Evolutionary conservation across 2,113 vertebrate species (phyloP).

Genomic region (Anarrhichthys ocellatus): DNA sequence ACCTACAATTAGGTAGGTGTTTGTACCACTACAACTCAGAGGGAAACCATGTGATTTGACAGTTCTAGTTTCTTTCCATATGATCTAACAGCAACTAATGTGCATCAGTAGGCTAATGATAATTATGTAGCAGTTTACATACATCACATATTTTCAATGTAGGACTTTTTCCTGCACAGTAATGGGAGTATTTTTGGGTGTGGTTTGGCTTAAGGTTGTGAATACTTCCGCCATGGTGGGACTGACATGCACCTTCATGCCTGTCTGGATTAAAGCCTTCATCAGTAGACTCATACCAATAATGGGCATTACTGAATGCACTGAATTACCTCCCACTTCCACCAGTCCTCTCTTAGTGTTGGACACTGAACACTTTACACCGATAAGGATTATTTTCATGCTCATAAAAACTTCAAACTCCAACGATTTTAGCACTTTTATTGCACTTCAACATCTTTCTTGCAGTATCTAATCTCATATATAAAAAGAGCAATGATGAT

Average conservation of each 20-base stretch:
- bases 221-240: not conserved
- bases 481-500: not conserved
- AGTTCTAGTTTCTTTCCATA: not conserved
- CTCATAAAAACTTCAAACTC: not conserved
- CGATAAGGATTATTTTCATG: not conserved
- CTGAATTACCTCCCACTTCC: not conserved
- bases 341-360: not conserved
- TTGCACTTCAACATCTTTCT: not conserved
- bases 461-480: not conserved
- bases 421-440: not conserved
- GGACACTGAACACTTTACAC: not conserved
- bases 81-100: not conserved
- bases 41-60: not conserved
- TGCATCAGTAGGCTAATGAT: not conserved
- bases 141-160: not conserved
- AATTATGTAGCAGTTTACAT: not conserved
- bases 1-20: not conserved
- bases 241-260: not conserved
- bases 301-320: not conserved
- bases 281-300: not conserved
- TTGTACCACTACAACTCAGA: not conserved
- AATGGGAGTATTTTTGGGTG: not conserved
- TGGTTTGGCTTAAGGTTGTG: not conserved
- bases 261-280: constrained; percentile 12
- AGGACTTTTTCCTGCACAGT: not conserved